phyloP scores from a whole-genome alignment of 2,888 invertebrate genomes.

The Scrobipalpa atriplicella region DNA sequence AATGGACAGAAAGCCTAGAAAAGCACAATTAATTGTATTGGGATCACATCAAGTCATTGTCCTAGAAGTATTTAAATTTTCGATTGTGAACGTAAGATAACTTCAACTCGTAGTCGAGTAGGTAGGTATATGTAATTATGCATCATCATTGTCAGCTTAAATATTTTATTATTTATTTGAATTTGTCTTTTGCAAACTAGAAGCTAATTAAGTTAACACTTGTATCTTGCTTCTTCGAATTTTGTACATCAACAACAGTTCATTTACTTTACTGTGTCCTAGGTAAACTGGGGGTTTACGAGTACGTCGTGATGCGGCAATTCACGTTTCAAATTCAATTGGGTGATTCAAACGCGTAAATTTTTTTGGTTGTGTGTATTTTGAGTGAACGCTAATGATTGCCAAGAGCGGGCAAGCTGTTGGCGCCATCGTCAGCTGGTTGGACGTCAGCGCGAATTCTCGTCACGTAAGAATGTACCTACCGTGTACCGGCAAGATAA shows the following conservation, averaged over 20 bases:
- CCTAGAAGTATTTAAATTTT: neutral
- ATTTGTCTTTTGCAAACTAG: neutral
- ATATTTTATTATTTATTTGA: neutral
- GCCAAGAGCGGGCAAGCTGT: conserved; percentile 26
- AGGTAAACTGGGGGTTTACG: neutral
- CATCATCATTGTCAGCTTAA: neutral
- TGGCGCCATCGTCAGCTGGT: conserved; percentile 12
- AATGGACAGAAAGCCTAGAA: conserved; percentile 5
- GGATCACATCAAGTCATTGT: conserved; percentile 1
- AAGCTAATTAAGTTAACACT: neutral
- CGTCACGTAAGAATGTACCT: neutral
- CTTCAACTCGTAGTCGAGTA: neutral
- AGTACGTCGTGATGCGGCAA: conserved; percentile 8
- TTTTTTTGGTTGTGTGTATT: conserved; percentile 30
- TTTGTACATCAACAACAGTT: neutral
- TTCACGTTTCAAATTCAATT: conserved; percentile 19
- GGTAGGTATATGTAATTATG: no score
- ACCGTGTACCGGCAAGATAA: no score
- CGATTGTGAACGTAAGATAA: neutral
- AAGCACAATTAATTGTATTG: neutral
- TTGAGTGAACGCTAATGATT: conserved; percentile 28
- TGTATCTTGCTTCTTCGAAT: neutral
- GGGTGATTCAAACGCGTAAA: conserved; percentile 27
- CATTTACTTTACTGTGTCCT: neutral
- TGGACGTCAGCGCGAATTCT: neutral